Conservation (phyloP, 37 sponge, comb jelly and placozoan species). For the Halichondria panicea region DNA sequence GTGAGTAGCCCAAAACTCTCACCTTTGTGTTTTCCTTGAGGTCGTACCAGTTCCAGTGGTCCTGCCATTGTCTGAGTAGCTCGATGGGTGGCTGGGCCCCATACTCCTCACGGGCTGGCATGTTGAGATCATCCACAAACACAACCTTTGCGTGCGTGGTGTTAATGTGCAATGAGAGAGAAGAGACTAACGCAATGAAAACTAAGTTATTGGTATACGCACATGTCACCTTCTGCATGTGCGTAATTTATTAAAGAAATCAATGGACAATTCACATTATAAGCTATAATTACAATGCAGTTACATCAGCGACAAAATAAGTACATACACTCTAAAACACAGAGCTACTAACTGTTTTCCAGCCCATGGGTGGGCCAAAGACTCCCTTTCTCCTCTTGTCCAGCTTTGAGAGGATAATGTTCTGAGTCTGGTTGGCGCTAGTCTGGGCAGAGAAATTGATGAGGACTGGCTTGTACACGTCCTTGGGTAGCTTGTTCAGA, state of each 20-base stretch:
- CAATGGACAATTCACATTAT: background rate
- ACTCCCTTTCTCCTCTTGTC: slow-evolving; percentile 98
- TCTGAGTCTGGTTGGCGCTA: slow-evolving; percentile 97
- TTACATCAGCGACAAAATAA: too few species aligned
- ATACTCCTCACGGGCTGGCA: slow-evolving; percentile 93
- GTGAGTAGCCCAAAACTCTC: background rate
- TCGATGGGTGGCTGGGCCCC: slow-evolving; percentile 99
- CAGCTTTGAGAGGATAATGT: slow-evolving; percentile 97
- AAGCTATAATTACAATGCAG: too few species aligned
- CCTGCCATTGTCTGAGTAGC: slow-evolving; percentile 94
- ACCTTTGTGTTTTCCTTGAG: slow-evolving; percentile 67
- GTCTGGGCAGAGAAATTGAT: slow-evolving; percentile 99
- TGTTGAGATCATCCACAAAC: slow-evolving; percentile 99
- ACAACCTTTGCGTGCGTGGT: slow-evolving; percentile 76
- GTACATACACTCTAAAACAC: background rate
- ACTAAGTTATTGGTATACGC: background rate
- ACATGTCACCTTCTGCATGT: background rate
- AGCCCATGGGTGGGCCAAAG: slow-evolving; percentile 96
- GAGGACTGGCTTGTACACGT: slow-evolving; percentile 92
- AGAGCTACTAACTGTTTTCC: slow-evolving; percentile 79
- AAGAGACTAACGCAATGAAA: background rate
- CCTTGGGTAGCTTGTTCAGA: slow-evolving; percentile 88
- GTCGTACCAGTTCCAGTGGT: slow-evolving; percentile 97
- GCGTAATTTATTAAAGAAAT: background rate
- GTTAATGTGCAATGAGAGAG: too few species aligned